phyloP scores from a whole-genome alignment of 2,113 vertebrate genomes.

The Octodon degus region DNA sequence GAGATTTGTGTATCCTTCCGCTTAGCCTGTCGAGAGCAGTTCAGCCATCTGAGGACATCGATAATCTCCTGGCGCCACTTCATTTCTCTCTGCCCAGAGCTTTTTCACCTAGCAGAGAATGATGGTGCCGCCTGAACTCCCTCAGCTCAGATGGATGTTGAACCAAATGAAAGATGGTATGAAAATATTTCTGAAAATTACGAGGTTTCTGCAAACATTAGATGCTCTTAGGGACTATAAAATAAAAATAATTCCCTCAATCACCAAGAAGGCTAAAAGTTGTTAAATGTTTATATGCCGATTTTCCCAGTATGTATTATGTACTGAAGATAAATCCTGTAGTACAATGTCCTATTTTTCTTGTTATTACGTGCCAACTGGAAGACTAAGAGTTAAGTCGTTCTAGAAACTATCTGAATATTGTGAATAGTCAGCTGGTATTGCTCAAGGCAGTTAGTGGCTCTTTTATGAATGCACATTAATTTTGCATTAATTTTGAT shows the following conservation, averaged over 20 bases:
- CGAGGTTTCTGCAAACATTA: background rate
- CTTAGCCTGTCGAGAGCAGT: background rate
- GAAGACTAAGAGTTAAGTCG: conserved; percentile 21
- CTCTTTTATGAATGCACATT: conserved; percentile 51
- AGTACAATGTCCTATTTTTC: conserved; percentile 29
- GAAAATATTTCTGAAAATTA: conserved; percentile 49
- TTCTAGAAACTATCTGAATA: conserved; percentile 41
- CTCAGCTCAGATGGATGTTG: background rate
- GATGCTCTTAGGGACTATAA: conserved; percentile 46
- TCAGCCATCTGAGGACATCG: background rate
- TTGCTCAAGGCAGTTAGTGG: background rate
- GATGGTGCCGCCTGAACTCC: background rate
- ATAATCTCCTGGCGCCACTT: background rate
- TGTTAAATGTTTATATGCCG: conserved; percentile 16
- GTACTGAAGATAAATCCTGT: background rate
- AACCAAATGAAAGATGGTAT: conserved; percentile 30
- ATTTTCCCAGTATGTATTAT: background rate
- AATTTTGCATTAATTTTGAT: conserved; percentile 61
- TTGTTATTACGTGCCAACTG: background rate
- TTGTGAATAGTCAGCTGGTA: background rate
- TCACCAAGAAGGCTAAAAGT: conserved; percentile 36
- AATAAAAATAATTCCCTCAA: background rate
- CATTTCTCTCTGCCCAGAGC: background rate
- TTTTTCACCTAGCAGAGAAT: conserved; percentile 37
- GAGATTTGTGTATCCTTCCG: background rate